Percentiles rank a stretch among this genome's conserved stretches.
Conservation (phyloP, 2,113 vertebrate genomes). For the Calyptomena viridis region DNA sequence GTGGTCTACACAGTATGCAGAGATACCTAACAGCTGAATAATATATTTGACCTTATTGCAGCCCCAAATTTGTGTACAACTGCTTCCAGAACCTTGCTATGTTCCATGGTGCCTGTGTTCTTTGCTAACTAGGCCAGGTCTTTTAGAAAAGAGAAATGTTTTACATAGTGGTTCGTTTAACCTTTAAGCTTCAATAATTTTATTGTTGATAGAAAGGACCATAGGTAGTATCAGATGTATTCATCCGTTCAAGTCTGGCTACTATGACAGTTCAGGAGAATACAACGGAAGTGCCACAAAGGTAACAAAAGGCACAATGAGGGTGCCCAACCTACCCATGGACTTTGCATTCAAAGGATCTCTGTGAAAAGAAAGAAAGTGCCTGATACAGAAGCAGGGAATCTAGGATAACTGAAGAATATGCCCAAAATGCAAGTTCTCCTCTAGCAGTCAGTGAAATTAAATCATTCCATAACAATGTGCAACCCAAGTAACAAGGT, state of each 20-base stretch:
- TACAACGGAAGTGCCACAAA: neutral
- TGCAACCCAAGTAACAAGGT: neutral
- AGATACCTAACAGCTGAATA: neutral
- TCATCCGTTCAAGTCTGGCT: neutral
- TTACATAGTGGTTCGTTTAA: too few relatives aligned
- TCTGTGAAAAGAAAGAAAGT: neutral
- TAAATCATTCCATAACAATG: neutral
- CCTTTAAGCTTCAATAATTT: too few relatives aligned
- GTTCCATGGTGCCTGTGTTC: neutral
- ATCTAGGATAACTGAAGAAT: neutral
- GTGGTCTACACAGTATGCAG: neutral
- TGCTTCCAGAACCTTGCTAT: neutral
- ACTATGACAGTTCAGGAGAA: neutral
- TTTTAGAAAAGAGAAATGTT: neutral
- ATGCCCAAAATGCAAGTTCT: neutral
- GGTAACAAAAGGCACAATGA: neutral
- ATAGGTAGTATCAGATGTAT: neutral
- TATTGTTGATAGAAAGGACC: too few relatives aligned
- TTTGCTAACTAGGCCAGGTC: neutral
- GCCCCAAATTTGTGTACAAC: neutral
- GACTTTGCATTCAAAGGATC: neutral
- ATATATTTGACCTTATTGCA: neutral
- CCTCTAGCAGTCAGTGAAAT: neutral
- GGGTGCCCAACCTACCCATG: neutral
- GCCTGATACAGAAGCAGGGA: neutral